phyloP scores from a whole-genome alignment of 2,888 invertebrate species.

The Hyposoter didymator region DNA sequence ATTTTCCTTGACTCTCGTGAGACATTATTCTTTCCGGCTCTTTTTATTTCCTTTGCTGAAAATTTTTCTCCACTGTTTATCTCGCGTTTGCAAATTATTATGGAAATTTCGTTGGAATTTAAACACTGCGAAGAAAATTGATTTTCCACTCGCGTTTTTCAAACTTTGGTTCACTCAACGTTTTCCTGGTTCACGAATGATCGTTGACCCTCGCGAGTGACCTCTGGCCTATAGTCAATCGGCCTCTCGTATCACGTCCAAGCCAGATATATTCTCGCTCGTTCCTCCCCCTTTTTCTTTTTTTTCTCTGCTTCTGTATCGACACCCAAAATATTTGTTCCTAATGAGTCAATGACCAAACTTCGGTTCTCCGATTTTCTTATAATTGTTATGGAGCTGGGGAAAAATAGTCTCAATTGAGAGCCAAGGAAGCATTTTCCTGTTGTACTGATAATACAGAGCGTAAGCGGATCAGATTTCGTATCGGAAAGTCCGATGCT shows the following conservation, averaged over 20 bases:
- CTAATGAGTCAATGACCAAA: neutral
- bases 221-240: conserved; percentile 29
- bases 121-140: neutral
- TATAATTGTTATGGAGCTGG: neutral
- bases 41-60: neutral
- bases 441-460: neutral
- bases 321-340: neutral
- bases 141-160: conserved; percentile 27
- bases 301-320: neutral
- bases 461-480: neutral
- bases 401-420: neutral
- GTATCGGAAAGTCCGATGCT: neutral
- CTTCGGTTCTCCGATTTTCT: neutral
- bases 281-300: neutral
- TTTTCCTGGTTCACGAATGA: conserved; percentile 48
- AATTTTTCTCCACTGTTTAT: neutral
- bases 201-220: conserved; percentile 54
- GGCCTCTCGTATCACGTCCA: conserved; percentile 35
- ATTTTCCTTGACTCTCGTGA: conserved; percentile 6
- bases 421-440: neutral
- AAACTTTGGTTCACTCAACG: conserved; percentile 7
- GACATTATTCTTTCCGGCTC: neutral
- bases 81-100: neutral
- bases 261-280: conserved; percentile 10
- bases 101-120: neutral